Evolutionary conservation across 2,113 vertebrate genomes (phyloP).

Genomic region (Aspiorhynchus laticeps): DNA sequence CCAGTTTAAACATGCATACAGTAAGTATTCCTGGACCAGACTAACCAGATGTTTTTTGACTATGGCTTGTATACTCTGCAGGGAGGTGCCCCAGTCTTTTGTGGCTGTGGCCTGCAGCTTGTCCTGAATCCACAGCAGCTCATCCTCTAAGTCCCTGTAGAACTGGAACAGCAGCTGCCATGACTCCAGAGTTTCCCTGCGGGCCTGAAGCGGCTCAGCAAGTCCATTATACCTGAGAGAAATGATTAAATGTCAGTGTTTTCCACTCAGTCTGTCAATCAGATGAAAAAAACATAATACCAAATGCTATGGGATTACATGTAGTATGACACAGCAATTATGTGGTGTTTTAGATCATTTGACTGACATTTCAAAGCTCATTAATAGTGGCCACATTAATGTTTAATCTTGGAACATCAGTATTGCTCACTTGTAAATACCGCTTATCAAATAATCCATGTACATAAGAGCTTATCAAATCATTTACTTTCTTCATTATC

Average conservation of each 20-base stretch:
- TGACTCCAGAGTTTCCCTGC: constrained; percentile 78
- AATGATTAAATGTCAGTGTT: not conserved
- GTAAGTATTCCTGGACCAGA: not conserved
- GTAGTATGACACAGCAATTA: not conserved
- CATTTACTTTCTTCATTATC: not conserved
- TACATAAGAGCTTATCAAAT: not conserved
- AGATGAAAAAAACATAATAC: not conserved
- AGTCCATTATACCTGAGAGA: constrained; percentile 79
- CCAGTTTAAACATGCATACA: not conserved
- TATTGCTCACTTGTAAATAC: not conserved
- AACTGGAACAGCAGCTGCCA: constrained; percentile 81
- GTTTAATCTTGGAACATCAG: not conserved
- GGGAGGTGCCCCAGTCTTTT: constrained; percentile 77
- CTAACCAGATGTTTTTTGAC: constrained; percentile 86
- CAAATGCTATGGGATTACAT: not conserved
- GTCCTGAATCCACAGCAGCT: constrained; percentile 82
- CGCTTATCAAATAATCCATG: not conserved
- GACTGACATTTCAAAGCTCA: not conserved
- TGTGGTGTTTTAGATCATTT: not conserved
- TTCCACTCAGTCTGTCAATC: not conserved
- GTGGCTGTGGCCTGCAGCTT: constrained; percentile 72
- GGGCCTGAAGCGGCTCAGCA: constrained; percentile 74
- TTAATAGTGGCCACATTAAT: not conserved
- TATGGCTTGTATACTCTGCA: constrained; percentile 72
- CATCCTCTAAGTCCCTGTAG: constrained; percentile 83